Evolutionary conservation across 2,888 invertebrate species (phyloP), one percentile per base, ranked within the genome.

Genomic region (Chorisops tibialis): DNA sequence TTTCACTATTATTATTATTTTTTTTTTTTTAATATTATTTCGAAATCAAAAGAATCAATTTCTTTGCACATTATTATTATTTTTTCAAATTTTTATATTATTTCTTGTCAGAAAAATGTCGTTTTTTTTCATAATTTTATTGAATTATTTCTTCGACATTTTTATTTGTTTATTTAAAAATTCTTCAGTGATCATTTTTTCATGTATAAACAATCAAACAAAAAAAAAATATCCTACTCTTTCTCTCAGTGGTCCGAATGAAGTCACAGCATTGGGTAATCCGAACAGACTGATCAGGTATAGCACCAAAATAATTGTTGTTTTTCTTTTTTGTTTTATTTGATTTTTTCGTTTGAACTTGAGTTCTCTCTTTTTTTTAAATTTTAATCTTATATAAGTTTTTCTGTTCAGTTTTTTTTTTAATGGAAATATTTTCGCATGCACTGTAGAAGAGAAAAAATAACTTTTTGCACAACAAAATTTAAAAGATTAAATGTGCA

Each of bases 221-320:
- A n/a, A n/a, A n/a, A n/a, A n/a, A n/a, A n/a, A n/a, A 38, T 38
- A 37, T 48, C 39, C 50, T 19, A 60, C 38, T 66, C 59, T 67
- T 66, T 67, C 68, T 66, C 69, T 68, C 73, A 75, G 78, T 76
- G 78, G 77, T 76, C 73, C 75, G 71, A 77, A 70, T 74, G 78
- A 78, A 69, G 76, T 74, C 69, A 74, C 77, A 72, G 72, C 76
- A 70, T 72, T 77, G 77, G 78, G 76, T 72, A 68, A 67, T 66
- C 62, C 67, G 74, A 80, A 81, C 78, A 79, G 79, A 74, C 75
- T 81, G 72, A 80, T 79, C 79, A 81, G 81, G 81, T 81, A 80
- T 72, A 72, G 70, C 64, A 62, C 61, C 19, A 21, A 24, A 49
- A 61, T 21, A 18, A n/a, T 35, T 51, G 24, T 24, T 58, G 47